phyloP scores from a whole-genome alignment of 1,140 invertebrate species.

The Lasioglossum albipes region DNA sequence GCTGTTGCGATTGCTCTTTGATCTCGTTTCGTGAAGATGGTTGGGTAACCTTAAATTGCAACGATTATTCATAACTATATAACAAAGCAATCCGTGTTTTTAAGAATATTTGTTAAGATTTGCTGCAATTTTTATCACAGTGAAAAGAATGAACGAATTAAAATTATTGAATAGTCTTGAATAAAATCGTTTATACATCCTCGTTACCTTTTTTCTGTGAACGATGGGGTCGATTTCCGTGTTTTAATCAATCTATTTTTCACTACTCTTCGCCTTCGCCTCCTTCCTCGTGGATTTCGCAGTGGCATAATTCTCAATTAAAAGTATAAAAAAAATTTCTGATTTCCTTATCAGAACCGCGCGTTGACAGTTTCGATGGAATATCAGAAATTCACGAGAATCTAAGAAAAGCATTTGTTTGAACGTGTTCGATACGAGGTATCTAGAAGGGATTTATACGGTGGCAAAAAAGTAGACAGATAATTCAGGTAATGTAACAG shows the following conservation, averaged over 20 bases:
- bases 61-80: too few species aligned
- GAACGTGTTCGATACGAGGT: neutral
- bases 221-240: neutral
- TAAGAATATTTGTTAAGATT: too few species aligned
- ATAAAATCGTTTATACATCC: neutral
- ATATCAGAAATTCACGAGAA: neutral
- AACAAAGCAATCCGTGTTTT: too few species aligned
- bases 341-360: too few species aligned
- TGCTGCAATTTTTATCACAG: too few species aligned
- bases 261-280: too few species aligned
- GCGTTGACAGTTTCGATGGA: neutral
- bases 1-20: constrained; percentile 38
- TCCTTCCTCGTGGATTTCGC: neutral
- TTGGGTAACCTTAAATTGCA: constrained; percentile 39
- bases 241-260: neutral
- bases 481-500: constrained; percentile 78
- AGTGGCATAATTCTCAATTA: constrained; percentile 25
- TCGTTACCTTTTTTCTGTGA: constrained; percentile 23
- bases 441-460: neutral
- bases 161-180: neutral
- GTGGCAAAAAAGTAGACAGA: constrained; percentile 5
- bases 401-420: neutral
- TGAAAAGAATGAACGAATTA: too few species aligned
- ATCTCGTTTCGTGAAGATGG: constrained; percentile 63
- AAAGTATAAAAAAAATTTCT: too few species aligned